A percentile compares a stretch with the other conserved stretches of the same genome.
These are phyloP conservation scores for Chondrilla cf. caribensis DNA, from an alignment of 37 sponge, comb jelly and placozoan genomes.

Conservation along the genomic window DNA sequence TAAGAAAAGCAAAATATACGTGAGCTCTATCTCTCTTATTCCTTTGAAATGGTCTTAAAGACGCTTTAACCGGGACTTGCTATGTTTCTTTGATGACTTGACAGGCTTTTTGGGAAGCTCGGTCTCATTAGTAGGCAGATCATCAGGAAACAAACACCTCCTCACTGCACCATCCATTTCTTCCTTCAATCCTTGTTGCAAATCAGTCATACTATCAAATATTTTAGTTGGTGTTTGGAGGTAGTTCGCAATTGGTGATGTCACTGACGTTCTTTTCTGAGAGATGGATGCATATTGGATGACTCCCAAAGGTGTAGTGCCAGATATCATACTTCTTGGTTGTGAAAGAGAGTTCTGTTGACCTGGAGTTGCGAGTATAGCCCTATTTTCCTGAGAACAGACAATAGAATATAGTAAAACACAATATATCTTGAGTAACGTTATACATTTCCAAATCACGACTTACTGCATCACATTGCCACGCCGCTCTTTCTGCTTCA, in stretches of 20 bases:
- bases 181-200: not conserved
- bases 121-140: not conserved
- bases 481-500: not conserved
- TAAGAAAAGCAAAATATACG: too few species aligned
- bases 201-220: not conserved
- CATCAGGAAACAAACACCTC: constrained; percentile 24
- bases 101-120: not conserved
- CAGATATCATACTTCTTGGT: not conserved
- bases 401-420: too few species aligned
- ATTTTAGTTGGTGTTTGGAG: not conserved
- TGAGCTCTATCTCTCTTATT: too few species aligned
- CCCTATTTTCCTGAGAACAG: constrained; percentile 1
- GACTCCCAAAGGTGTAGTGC: not conserved
- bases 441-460: not conserved
- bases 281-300: constrained; percentile 11
- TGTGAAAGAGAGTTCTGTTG: not conserved
- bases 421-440: not conserved
- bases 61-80: constrained; percentile 15
- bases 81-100: not conserved
- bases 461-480: constrained; percentile 15
- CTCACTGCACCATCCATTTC: constrained; percentile 3
- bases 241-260: not conserved
- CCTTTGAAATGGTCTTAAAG: too few species aligned
- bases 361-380: not conserved
- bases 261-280: too few species aligned